Evolutionary conservation across 2,888 invertebrate species (phyloP).

Genomic region (Agrochola circellaris): DNA sequence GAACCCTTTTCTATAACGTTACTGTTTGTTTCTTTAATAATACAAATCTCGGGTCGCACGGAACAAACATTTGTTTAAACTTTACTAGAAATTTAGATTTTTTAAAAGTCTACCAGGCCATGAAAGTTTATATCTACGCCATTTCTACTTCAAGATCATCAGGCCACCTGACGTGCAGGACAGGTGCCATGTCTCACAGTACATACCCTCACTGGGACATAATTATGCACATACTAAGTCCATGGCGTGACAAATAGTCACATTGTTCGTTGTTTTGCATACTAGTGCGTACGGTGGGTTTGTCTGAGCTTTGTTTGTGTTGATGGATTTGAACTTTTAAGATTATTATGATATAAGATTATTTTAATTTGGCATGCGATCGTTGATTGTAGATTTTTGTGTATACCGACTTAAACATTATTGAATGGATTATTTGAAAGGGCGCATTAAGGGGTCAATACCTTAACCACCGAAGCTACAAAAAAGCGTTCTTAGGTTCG

Average conservation of each 20-base stretch:
- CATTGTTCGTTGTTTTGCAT: constrained; percentile 60
- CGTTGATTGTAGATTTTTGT: background rate
- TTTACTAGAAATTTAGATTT: too few species aligned
- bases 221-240: constrained; percentile 71
- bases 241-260: constrained; percentile 69
- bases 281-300: constrained; percentile 44
- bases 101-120: background rate
- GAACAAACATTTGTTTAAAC: too few species aligned
- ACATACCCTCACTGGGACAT: constrained; percentile 53
- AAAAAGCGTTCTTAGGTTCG: too few species aligned
- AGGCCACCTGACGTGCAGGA: constrained; percentile 42
- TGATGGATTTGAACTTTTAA: background rate
- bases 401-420: background rate
- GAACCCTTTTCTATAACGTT: too few species aligned
- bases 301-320: constrained; percentile 24
- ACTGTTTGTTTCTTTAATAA: background rate
- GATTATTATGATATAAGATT: background rate
- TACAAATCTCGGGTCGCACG: background rate
- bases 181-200: constrained; percentile 62
- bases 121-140: background rate
- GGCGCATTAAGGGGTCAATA: background rate
- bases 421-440: background rate
- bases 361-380: background rate
- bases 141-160: constrained; percentile 46
- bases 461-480: background rate